phyloP scores from a whole-genome alignment of 1,140 invertebrate genomes.

The Drosophila virilis region DNA sequence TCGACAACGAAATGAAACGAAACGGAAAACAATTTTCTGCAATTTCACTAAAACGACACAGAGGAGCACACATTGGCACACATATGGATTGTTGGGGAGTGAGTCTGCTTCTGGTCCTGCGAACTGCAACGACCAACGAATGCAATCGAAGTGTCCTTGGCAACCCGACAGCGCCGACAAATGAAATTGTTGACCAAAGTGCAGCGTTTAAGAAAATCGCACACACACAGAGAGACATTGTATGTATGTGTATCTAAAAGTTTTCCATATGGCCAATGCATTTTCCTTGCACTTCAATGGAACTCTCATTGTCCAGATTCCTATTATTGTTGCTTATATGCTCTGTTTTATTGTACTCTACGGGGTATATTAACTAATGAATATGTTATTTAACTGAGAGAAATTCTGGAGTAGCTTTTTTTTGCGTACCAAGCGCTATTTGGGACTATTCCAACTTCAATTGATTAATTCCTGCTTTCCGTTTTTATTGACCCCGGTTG shows the following conservation, averaged over 20 bases:
- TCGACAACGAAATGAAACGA: constrained; percentile 65
- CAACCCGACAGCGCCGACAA: constrained; percentile 48
- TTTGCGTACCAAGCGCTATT: too few relatives aligned
- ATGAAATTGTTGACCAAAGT: constrained; percentile 77
- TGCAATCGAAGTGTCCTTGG: constrained; percentile 68
- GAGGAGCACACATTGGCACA: constrained; percentile 59
- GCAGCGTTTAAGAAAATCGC: constrained; percentile 67
- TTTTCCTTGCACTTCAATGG: constrained; percentile 38
- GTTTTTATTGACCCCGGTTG: not conserved
- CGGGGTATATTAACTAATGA: not conserved
- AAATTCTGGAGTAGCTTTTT: too few relatives aligned
- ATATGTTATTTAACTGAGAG: too few relatives aligned
- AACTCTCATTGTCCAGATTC: constrained; percentile 47
- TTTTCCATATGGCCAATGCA: constrained; percentile 49
- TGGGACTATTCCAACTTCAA: not conserved
- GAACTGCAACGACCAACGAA: constrained; percentile 30
- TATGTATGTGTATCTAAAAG: constrained; percentile 31
- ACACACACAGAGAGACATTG: not conserved
- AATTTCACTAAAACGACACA: constrained; percentile 75
- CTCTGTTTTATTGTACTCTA: not conserved
- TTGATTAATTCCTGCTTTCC: not conserved
- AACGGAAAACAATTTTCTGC: constrained; percentile 80
- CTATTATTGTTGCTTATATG: constrained; percentile 16
- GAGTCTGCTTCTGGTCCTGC: not conserved
- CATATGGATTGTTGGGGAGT: constrained; percentile 29